Evolutionary conservation across 2,113 vertebrate genomes (phyloP), one percentile per base, ranked within the genome.

Genomic region (Brachypodius melanocephalos): DNA sequence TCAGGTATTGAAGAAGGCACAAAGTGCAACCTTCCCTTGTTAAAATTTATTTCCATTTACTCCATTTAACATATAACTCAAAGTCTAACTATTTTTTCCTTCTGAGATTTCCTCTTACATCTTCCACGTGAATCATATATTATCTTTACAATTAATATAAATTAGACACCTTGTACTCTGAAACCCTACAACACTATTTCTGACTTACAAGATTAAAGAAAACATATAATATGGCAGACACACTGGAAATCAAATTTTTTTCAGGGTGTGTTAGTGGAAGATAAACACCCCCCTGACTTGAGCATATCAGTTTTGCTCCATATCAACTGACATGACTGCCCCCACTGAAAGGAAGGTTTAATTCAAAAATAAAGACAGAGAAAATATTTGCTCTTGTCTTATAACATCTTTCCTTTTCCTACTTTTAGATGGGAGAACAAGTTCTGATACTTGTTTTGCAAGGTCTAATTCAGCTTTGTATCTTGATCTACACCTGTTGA

Each of bases 201-300:
- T 74, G 51, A 69, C 22, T 46, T 79, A 22, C 8, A n/a, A 32
- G 31, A 76, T 16, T 54, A 45, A 59, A 52, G 25, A 61, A 85
- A 87, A 45, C 19, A 40, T 2, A 1, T 8, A 65, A 43, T 31
- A 61, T 1, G 1, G 57, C 34, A 67, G 14, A 59, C 14, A 52
- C 10, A 48, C 1, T 32, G 15, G 13, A 83, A 79, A 83, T 5
- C 5, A 21, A 12, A 32, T 20, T 45, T 89, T 85, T 24, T 79
- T 13, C 31, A 88, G 55, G 14, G 24, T 34, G 8, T 83, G 46
- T 57, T 1, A 34, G 11, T 8, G 9, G 28, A 85, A 82, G 36
- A 55, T 20, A 32, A 1, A 79, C 0, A 4, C 3, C 9, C 7
- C 14, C 54, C 61, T 32, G 20, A 76, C 14, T 2, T 31, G 6